phyloP scores from a whole-genome alignment of 2,888 invertebrate genomes.

The Myathropa florea region DNA sequence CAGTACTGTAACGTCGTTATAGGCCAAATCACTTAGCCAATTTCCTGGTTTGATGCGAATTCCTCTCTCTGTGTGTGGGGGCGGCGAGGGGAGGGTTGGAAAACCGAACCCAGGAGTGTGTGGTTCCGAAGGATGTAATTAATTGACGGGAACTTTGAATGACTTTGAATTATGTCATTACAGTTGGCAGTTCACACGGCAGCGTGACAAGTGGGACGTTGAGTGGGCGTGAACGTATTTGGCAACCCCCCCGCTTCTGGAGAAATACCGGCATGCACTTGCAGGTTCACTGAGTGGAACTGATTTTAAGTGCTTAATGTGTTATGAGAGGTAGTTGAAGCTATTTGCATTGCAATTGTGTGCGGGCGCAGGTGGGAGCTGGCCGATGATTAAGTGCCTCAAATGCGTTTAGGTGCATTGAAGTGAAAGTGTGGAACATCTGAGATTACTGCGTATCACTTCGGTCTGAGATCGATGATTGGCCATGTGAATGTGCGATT shows the following conservation, averaged over 20 bases:
- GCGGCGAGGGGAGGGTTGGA: background rate
- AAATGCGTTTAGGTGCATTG: background rate
- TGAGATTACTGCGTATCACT: background rate
- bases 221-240: conserved; percentile 13
- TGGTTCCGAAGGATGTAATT: conserved; percentile 44
- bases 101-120: background rate
- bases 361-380: background rate
- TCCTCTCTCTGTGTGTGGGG: background rate
- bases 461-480: background rate
- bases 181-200: conserved; percentile 24
- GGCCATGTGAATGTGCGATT: background rate
- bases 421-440: background rate
- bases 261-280: conserved; percentile 3
- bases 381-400: background rate
- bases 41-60: conserved; percentile 32
- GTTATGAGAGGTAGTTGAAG: background rate
- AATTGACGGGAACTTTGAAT: conserved; percentile 58
- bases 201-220: background rate
- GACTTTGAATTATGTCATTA: conserved; percentile 58
- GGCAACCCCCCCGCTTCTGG: background rate
- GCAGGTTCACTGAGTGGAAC: conserved; percentile 11
- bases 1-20: conserved; percentile 24
- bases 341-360: too few species aligned
- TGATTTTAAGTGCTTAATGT: background rate
- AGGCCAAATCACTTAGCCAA: conserved; percentile 51